Percentiles rank a stretch among this genome's conserved stretches.
Evolutionary conservation across 2,113 vertebrate species (phyloP).

Genomic region (Brachirus orientalis): DNA sequence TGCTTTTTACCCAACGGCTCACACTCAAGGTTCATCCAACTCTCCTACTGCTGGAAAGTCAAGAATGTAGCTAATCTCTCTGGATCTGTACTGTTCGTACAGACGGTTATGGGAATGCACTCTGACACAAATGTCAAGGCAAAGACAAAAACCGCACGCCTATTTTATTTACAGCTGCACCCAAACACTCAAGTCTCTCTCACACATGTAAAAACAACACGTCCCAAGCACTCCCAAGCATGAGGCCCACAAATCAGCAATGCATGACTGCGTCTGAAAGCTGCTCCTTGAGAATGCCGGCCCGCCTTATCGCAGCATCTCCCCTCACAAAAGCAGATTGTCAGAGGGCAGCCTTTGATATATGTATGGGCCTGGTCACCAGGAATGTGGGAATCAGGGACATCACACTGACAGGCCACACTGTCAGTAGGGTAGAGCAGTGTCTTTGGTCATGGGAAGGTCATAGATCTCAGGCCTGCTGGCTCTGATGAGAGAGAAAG

Average conservation of each 20-base stretch:
- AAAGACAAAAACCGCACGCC: slow-evolving; percentile 26
- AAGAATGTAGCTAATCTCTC: slow-evolving; percentile 39
- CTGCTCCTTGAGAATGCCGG: slow-evolving; percentile 64
- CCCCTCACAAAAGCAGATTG: slow-evolving; percentile 69
- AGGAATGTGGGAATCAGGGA: slow-evolving; percentile 77
- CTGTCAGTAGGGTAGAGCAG: slow-evolving; percentile 45
- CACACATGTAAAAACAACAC: slow-evolving; percentile 53
- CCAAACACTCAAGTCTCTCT: slow-evolving; percentile 44
- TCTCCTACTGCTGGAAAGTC: slow-evolving; percentile 3
- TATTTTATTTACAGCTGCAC: slow-evolving; percentile 56
- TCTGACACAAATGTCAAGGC: slow-evolving; percentile 24
- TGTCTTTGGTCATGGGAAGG: slow-evolving; percentile 44
- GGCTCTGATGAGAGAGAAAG: slow-evolving; percentile 41
- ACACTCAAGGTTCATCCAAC: slow-evolving; percentile 17
- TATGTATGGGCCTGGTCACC: slow-evolving; percentile 65
- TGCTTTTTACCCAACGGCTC: slow-evolving; percentile 19
- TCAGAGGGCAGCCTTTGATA: slow-evolving; percentile 71
- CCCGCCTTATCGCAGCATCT: slow-evolving; percentile 72
- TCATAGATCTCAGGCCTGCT: slow-evolving; percentile 26
- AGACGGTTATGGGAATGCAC: slow-evolving; percentile 28
- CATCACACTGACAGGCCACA: slow-evolving; percentile 61
- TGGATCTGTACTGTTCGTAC: slow-evolving; percentile 15
- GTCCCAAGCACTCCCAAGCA: slow-evolving; percentile 40
- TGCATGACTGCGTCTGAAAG: slow-evolving; percentile 68
- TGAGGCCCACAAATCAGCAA: slow-evolving; percentile 71